phyloP scores from a whole-genome alignment of 2,888 invertebrate genomes.

The Epinotia nisella region DNA sequence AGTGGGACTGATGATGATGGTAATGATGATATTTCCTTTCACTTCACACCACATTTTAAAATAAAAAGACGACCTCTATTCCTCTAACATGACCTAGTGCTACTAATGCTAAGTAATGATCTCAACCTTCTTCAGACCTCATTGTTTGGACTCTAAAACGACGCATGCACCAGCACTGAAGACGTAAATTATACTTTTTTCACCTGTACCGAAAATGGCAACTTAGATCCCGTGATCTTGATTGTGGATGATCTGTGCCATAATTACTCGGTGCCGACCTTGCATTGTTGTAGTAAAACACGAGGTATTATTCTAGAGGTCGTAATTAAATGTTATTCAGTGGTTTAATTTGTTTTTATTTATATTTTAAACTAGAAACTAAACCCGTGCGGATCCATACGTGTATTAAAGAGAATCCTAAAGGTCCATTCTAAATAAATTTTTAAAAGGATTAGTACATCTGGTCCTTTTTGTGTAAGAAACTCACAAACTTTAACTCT shows the following conservation, averaged over 20 bases:
- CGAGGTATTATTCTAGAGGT: conserved; percentile 30
- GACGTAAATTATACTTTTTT: neutral
- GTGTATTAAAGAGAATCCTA: no score
- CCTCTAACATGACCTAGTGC: conserved; percentile 4
- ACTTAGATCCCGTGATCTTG: conserved; percentile 36
- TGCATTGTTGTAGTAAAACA: conserved; percentile 59
- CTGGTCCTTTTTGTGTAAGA: no score
- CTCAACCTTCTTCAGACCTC: conserved; percentile 8
- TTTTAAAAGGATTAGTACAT: no score
- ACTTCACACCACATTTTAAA: neutral
- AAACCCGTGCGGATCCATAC: neutral
- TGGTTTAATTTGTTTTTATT: neutral
- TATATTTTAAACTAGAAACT: conserved; percentile 2
- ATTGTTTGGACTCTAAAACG: neutral
- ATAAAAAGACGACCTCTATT: neutral
- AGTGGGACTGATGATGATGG: no score
- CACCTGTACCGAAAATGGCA: neutral
- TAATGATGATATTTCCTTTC: neutral
- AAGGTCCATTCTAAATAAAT: no score
- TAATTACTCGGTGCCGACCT: conserved; percentile 51
- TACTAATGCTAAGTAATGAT: conserved; percentile 16
- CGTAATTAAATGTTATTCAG: conserved; percentile 10
- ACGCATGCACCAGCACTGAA: neutral
- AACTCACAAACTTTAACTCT: no score
- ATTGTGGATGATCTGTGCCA: conserved; percentile 34